A percentile compares a stretch with the other conserved stretches of the same genome.
Conservation (phyloP, 1,140 invertebrate species). For the Scaptomyza hsui region DNA sequence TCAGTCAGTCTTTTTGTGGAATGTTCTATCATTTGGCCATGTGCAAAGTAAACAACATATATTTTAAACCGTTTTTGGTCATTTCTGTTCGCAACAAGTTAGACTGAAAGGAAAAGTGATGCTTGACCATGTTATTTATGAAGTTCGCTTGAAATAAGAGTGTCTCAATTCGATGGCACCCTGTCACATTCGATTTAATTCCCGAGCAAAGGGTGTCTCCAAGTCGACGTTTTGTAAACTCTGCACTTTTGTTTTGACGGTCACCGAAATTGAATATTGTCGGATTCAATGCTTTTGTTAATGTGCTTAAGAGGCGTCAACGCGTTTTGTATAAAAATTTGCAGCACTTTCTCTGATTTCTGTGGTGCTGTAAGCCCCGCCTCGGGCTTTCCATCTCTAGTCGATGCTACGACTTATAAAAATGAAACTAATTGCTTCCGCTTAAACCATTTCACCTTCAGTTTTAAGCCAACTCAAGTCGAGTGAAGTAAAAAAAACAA, state of each 20-base stretch:
- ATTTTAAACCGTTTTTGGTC: conserved; percentile 64
- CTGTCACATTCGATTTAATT: not conserved
- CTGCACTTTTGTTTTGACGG: conserved; percentile 9
- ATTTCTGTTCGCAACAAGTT: conserved; percentile 29
- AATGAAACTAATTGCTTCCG: conserved; percentile 78
- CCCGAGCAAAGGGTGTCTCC: not conserved
- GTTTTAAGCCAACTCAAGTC: conserved; percentile 35
- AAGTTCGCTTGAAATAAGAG: not conserved
- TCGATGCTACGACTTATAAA: conserved; percentile 29
- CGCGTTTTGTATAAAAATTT: conserved; percentile 69
- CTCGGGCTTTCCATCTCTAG: not conserved
- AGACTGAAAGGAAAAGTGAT: conserved; percentile 30
- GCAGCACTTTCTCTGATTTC: conserved; percentile 59
- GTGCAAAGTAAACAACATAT: conserved; percentile 51
- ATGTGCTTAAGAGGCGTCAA: conserved; percentile 41
- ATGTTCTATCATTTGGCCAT: conserved; percentile 34
- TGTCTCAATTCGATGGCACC: too few species aligned
- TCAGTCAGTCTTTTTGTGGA: conserved; percentile 58
- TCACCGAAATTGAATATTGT: conserved; percentile 26
- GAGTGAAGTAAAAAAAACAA: conserved; percentile 17
- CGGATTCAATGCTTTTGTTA: conserved; percentile 40
- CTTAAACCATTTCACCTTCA: conserved; percentile 71
- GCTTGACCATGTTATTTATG: conserved; percentile 6
- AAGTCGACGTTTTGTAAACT: not conserved
- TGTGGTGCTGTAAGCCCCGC: not conserved